phyloP scores from a whole-genome alignment of 2,113 vertebrate genomes.

The Entelurus aequoreus region DNA sequence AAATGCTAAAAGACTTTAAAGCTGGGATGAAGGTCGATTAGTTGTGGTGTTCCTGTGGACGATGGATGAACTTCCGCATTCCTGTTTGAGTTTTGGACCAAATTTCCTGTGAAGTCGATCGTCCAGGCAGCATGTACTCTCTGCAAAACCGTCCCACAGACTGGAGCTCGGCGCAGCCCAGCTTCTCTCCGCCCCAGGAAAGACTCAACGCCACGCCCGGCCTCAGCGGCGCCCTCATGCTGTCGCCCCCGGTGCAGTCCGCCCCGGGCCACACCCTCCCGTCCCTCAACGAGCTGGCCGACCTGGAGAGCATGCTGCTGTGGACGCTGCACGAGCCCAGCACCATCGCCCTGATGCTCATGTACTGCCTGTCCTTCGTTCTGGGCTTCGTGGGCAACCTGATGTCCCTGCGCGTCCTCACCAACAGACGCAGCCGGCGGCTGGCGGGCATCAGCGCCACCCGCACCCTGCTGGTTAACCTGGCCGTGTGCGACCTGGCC shows the following conservation, averaged over 20 bases:
- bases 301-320: conserved; percentile 79
- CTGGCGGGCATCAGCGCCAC: conserved; percentile 81
- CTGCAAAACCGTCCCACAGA: conserved; percentile 15
- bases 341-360: conserved; percentile 78
- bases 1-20: no score
- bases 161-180: conserved; percentile 30
- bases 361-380: conserved; percentile 83
- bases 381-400: conserved; percentile 84
- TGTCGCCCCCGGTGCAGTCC: conserved; percentile 30
- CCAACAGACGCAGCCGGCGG: conserved; percentile 66
- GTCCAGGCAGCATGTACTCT: conserved; percentile 42
- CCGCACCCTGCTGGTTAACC: conserved; percentile 81
- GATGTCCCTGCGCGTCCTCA: conserved; percentile 83
- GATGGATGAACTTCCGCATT: no score
- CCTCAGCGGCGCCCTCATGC: neutral
- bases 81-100: neutral
- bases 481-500: conserved; percentile 86
- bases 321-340: conserved; percentile 79
- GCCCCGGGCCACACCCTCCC: neutral
- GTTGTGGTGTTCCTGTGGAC: no score
- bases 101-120: neutral
- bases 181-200: conserved; percentile 40
- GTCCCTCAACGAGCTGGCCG: conserved; percentile 55
- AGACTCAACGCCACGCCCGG: conserved; percentile 30
- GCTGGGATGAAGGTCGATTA: no score